Conservation (phyloP, 2,797 vertebrate species). For the Tapirus indicus region DNA sequence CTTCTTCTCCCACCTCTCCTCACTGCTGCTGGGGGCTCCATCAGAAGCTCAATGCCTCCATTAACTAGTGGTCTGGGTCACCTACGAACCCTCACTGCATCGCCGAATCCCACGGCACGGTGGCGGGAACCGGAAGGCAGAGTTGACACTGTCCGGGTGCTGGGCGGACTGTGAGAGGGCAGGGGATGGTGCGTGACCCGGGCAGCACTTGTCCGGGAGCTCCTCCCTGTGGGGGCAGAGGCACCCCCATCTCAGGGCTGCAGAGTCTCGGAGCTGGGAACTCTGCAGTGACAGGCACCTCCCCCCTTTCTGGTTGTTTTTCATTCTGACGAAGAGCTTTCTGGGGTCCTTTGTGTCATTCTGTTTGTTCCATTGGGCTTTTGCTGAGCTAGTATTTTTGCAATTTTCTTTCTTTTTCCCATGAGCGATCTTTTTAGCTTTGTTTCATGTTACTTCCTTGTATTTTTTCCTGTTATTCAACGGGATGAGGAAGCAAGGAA, state of each 20-base stretch:
- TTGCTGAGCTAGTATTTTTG: constrained; percentile 62
- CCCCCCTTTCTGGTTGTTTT: constrained; percentile 70
- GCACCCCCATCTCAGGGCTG: background rate
- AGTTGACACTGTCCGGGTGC: background rate
- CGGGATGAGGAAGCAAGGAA: background rate
- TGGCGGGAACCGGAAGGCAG: background rate
- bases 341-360: constrained; percentile 17
- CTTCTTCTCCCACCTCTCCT: background rate
- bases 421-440: constrained; percentile 29
- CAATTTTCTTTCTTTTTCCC: constrained; percentile 46
- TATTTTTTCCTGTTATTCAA: constrained; percentile 52
- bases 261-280: background rate
- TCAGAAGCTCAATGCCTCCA: background rate
- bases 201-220: background rate
- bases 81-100: too few species aligned
- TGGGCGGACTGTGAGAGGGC: background rate
- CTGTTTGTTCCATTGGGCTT: constrained; percentile 54
- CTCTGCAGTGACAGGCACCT: background rate
- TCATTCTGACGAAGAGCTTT: constrained; percentile 74
- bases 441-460: constrained; percentile 33
- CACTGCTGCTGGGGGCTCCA: background rate
- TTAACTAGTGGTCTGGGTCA: background rate
- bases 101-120: background rate
- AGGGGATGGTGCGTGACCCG: background rate
- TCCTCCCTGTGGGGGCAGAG: background rate